Base-by-base conservation (phyloP, 1,140 invertebrate species). In the Drosophila rhopaloa region DNA sequence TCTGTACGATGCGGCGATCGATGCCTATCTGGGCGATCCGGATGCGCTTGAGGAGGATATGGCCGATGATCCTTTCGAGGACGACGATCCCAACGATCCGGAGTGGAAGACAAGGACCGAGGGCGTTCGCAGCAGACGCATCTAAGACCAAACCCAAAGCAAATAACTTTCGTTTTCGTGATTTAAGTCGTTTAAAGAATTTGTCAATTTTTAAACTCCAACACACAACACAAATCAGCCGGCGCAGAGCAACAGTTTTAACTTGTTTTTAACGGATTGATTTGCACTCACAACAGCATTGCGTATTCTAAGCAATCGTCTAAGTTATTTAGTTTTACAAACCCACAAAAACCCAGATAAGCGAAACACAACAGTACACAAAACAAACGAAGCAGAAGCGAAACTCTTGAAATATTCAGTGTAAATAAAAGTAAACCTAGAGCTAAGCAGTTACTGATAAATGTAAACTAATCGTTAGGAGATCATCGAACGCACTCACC, bases 1-100 rank as follows among this genome's bases (percentile, higher is more conserved):
- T 62, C 14, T 66, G 10, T 89, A 89, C 19, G 51, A 81, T 43
- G 43, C 70, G 13, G 70, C 75, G 43, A 84, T 81, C 41, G 62
- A 89, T 75, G 80, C 85, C 24, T 89, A 89, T 70, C 43, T 90
- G 9, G 78, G 74, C 10, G 81, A 82, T 35, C 67, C 54, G 7
- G 78, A 73, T 8, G 79, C 57, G 8, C 51, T 86, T 16, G 82
- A 90, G 16, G 72, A 83, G 24, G 95, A 95, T 79, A 95, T 95
- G 29, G 94, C 94, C 19, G 93, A 94, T 41, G 93, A 94, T 66
- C 94, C 94, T 44, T 91, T 91, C n/a, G 60, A 71, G 37, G 95
- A 94, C 24, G 96, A 96, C 79, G 96, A 96, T 93, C 95, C 95
- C 8, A 96, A 96, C 92, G 96, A 97, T 93, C 96, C 96, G n/a